Percentiles rank a stretch among this genome's conserved stretches.
phyloP scores from a whole-genome alignment of 2,113 vertebrate species.

The Furnarius figulus region DNA sequence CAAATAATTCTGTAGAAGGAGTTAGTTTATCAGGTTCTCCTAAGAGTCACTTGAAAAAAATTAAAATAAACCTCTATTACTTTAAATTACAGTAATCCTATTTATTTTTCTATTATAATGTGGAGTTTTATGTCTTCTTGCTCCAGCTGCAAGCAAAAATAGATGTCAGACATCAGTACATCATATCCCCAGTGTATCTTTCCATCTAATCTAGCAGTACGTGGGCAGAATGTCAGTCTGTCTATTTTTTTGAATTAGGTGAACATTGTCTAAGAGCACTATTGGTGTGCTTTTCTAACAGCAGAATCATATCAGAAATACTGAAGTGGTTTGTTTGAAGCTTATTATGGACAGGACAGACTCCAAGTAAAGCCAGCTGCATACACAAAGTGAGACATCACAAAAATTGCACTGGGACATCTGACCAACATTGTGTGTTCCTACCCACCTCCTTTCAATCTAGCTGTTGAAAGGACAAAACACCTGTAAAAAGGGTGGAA shows the following conservation, averaged over 20 bases:
- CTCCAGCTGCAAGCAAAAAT: not conserved
- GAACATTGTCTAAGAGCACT: not conserved
- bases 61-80: not conserved
- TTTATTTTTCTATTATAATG: not conserved
- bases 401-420: not conserved
- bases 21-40: not conserved
- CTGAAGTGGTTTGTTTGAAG: slow-evolving; percentile 11
- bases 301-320: not conserved
- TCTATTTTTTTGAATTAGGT: not conserved
- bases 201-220: not conserved
- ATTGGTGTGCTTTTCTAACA: not conserved
- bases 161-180: not conserved
- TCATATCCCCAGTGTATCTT: not conserved
- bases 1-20: not conserved
- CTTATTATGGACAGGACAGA: not conserved
- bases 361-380: not conserved
- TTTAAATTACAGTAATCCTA: not conserved
- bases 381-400: not conserved
- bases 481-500: not conserved
- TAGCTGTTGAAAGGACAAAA: not conserved
- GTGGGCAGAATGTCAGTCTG: not conserved
- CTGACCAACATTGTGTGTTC: not conserved
- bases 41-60: not conserved
- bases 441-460: not conserved
- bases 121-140: not conserved